phyloP scores from a whole-genome alignment of 1,140 invertebrate genomes.

The Theocolax elegans region DNA sequence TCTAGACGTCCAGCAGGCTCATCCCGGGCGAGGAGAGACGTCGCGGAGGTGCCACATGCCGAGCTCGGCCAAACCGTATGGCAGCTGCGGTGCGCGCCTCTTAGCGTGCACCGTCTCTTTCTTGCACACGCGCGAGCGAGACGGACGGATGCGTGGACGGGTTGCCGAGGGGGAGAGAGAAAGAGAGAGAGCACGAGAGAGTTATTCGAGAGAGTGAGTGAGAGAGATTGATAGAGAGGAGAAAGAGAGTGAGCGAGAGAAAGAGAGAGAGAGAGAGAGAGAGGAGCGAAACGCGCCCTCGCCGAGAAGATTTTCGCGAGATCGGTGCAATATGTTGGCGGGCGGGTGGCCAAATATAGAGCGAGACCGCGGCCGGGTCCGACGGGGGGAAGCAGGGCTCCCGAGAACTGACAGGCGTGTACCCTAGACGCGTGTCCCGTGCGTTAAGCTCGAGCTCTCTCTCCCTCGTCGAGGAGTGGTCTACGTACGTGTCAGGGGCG shows the following conservation, averaged over 20 bases:
- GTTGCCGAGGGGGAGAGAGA: not conserved
- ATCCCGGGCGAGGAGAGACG: slow-evolving; percentile 9
- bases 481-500: too few species aligned
- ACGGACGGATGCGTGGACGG: not conserved
- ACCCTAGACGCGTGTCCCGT: too few species aligned
- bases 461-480: too few species aligned
- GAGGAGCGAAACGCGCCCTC: slow-evolving; percentile 33
- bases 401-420: slow-evolving; percentile 50
- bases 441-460: too few species aligned
- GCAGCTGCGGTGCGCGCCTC: slow-evolving; percentile 39
- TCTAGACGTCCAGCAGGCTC: slow-evolving; percentile 13
- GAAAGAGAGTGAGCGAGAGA: slow-evolving; percentile 3
- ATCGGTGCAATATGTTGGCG: slow-evolving; percentile 63
- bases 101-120: slow-evolving; percentile 18
- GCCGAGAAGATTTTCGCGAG: slow-evolving; percentile 25
- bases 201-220: slow-evolving; percentile 7
- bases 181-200: slow-evolving; percentile 11
- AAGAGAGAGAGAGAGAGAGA: slow-evolving; percentile 3
- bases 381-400: slow-evolving; percentile 36
- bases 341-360: slow-evolving; percentile 66
- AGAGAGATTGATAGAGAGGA: not conserved
- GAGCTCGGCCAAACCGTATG: slow-evolving; percentile 40
- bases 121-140: not conserved
- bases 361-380: slow-evolving; percentile 59
- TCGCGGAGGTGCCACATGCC: slow-evolving; percentile 36